Evolutionary conservation across 2,888 invertebrate species (phyloP), one percentile per base, ranked within the genome.

Genomic region (Abrostola tripartita): DNA sequence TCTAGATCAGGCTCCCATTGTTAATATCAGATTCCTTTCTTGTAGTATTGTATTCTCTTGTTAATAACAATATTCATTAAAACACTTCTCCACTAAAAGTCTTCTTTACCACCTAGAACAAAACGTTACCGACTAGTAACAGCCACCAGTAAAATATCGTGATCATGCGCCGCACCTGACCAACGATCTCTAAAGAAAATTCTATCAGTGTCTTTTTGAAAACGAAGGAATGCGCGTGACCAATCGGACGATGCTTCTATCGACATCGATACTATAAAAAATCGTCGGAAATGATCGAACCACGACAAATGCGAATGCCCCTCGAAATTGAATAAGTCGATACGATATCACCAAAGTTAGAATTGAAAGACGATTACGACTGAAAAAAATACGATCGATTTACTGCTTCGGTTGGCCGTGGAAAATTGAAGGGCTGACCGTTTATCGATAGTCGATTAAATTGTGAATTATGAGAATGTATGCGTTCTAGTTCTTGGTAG

Each of bases 291-390:
- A 93, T 87, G 92, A 88, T 89, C 86, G 78, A 81, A 88, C 88
- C 90, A 86, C 88, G 88, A 88, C 89, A 87, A 90, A 92, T 92
- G 88, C 88, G 89, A 90, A 90, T 88, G 82, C 87, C 85, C 87
- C 81, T 85, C 84, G 88, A 93, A 93, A 93, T 94, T 93, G 92
- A 94, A 93, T 93, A 93, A 92, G 83, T 89, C 91, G 92, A 91
- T 91, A 93, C 92, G 92, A 91, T 91, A 93, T 90, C 92, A 92
- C 92, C 90, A 90, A 90, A 88, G 88, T 81, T 85, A 82, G 91
- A 92, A 92, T 93, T 94, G 92, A 93, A 93, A 89, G 90, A 90
- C 89, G 90, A 90, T 89, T 89, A n/a, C n/a, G 88, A 83, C 81
- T 87, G 85, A 88, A 92, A 91, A 92, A 92, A 91, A 88, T 81